These are phyloP conservation scores for Pandemis cinnamomeana DNA, from an alignment of 2,888 invertebrate species.

Conservation along the genomic window DNA sequence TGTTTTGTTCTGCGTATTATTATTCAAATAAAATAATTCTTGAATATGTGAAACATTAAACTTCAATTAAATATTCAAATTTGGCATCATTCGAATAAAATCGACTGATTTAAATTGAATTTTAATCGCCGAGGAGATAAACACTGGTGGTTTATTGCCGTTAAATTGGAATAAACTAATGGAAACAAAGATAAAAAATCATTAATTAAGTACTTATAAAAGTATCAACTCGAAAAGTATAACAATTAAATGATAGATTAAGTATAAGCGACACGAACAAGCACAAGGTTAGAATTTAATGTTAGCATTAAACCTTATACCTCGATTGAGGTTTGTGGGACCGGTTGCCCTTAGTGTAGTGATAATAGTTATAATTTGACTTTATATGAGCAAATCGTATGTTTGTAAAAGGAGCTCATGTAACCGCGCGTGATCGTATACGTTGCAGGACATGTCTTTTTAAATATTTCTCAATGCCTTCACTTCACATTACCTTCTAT, in stretches of 20 bases:
- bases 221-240: not conserved
- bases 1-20: no score
- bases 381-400: slow-evolving; percentile 19
- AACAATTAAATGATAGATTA: not conserved
- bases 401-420: slow-evolving; percentile 13
- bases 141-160: not conserved
- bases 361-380: slow-evolving; percentile 33
- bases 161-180: not conserved
- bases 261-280: not conserved
- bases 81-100: no score
- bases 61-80: no score
- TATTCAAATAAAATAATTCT: no score
- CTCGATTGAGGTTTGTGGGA: slow-evolving; percentile 58
- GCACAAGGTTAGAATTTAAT: slow-evolving; percentile 32
- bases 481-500: not conserved
- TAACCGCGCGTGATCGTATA: not conserved
- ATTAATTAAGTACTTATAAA: not conserved
- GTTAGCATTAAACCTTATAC: slow-evolving; percentile 3
- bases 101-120: no score
- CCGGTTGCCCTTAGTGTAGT: slow-evolving; percentile 58
- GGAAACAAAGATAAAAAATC: not conserved
- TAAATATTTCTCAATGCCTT: no score
- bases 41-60: no score
- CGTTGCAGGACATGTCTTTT: not conserved
- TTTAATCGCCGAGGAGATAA: no score